Evolutionary conservation across 2,113 vertebrate genomes (phyloP).

Genomic region (Etheostoma cragini): DNA sequence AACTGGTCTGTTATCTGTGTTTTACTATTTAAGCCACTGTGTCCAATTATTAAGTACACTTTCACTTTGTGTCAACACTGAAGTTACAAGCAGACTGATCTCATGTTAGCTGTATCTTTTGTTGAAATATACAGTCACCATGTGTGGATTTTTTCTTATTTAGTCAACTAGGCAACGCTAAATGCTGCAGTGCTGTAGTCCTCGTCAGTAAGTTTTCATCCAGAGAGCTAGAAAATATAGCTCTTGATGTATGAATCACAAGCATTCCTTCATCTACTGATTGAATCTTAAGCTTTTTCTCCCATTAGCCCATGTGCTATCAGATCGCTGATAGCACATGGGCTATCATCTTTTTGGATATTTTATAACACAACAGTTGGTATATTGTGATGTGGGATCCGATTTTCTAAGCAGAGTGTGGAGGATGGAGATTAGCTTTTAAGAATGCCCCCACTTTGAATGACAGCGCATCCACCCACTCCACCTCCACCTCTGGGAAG

Average conservation of each 20-base stretch:
- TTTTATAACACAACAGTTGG: conserved; percentile 39
- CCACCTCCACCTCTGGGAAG: conserved; percentile 71
- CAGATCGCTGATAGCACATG: not conserved
- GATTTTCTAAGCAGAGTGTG: conserved; percentile 39
- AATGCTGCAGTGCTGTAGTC: conserved; percentile 19
- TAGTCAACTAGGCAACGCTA: conserved; percentile 8
- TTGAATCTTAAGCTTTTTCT: not conserved
- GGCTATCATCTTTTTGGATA: conserved; percentile 35
- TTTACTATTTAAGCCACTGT: not conserved
- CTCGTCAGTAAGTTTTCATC: conserved; percentile 1
- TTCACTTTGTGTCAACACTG: not conserved
- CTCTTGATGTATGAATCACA: conserved; percentile 29
- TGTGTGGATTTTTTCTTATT: conserved; percentile 29
- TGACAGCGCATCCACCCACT: conserved; percentile 70
- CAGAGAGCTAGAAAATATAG: conserved; percentile 6
- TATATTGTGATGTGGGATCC: conserved; percentile 19
- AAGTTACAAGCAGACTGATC: not conserved
- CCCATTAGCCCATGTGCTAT: conserved; percentile 9
- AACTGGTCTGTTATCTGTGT: not conserved
- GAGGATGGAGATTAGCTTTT: conserved; percentile 69
- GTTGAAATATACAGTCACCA: conserved; percentile 11
- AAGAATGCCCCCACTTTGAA: conserved; percentile 50
- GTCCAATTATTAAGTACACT: not conserved
- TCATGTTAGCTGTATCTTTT: not conserved
- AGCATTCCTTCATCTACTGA: conserved; percentile 24